Evolutionary conservation across 2,888 invertebrate species (phyloP), one percentile per base, ranked within the genome.

Genomic region (Cerastis leucographa): DNA sequence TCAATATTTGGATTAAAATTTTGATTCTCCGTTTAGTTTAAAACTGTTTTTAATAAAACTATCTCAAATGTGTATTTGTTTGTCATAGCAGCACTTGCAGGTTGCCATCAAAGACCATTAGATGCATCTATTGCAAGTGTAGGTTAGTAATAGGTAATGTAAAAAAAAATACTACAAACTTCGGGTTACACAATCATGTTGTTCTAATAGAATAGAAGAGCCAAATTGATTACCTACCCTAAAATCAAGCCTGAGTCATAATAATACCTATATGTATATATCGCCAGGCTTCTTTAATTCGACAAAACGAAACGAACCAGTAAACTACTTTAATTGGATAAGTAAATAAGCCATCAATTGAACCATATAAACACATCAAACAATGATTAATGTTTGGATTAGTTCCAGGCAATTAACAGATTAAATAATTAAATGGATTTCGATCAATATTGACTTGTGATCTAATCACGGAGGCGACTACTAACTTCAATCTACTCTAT

Each of bases 391-490:
- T 88, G 67, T 89, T 89, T 88, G 76, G 62, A 81, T 80, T 83
- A 84, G 76, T 80, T 79, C 81, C 78, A 85, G 65, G 64, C 88
- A 86, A 90, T 90, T 89, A 90, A 85, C 84, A 76, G 82, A 87
- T 85, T 83, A 89, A 90, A 90, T 79, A 89, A 85, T 87, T 77
- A 82, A 71, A 71, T 77, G 46, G 76, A 78, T 85, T 78, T 77
- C 64, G 68, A 73, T 81, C 74, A 86, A 86, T 84, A 89, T 89
- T 89, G 73, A 80, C 78, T 11, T 29, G 62, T 70, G 46, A 78
- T 83, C 56, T 67, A 72, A 77, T 81, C 71, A 70, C 62, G 59
- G 65, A 73, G 76, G 51, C 66, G 78, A 77, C 81, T 67, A 81
- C 73, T 81, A 54, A 76, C 78, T 81, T 77, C 67, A 78, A 78